Evolutionary conservation across 2,888 invertebrate genomes (phyloP).

Genomic region (Acrobasis consociella): DNA sequence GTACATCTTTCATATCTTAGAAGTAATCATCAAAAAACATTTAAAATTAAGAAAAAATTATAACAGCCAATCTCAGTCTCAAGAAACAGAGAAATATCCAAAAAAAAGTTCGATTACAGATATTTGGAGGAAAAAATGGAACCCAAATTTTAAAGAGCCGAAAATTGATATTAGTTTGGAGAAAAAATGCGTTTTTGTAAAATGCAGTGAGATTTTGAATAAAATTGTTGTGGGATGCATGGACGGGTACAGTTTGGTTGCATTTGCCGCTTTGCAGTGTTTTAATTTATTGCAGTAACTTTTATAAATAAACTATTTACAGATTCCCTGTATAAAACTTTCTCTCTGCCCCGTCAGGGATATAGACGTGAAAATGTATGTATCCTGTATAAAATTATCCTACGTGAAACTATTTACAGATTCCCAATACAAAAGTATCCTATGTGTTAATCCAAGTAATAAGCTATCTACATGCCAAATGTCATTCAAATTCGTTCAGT

Average conservation of each 20-base stretch:
- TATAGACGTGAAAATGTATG: too few species aligned
- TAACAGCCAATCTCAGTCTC: slow-evolving; percentile 27
- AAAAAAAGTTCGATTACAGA: slow-evolving; percentile 60
- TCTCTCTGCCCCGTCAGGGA: too few species aligned
- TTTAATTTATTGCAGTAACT: slow-evolving; percentile 67
- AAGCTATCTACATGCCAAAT: too few species aligned
- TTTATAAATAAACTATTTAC: too few species aligned
- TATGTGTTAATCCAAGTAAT: too few species aligned
- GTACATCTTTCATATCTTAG: slow-evolving; percentile 61
- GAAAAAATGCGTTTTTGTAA: slow-evolving; percentile 46
- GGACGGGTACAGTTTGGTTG: slow-evolving; percentile 60
- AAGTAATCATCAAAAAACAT: slow-evolving; percentile 53
- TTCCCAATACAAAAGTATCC: too few species aligned
- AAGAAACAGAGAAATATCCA: slow-evolving; percentile 26
- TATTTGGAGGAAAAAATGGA: slow-evolving; percentile 70
- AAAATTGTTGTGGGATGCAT: slow-evolving; percentile 62
- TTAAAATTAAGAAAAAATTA: slow-evolving; percentile 42
- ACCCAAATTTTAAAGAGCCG: slow-evolving; percentile 42
- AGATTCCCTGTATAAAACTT: too few species aligned
- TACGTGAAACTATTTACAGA: too few species aligned
- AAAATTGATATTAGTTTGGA: slow-evolving; percentile 39
- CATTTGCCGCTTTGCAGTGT: slow-evolving; percentile 65
- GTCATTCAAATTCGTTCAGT: too few species aligned
- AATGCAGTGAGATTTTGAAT: slow-evolving; percentile 59
- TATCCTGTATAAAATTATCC: too few species aligned